Evolutionary conservation across 2,888 invertebrate genomes (phyloP).

Genomic region (Mylabris sibirica): DNA sequence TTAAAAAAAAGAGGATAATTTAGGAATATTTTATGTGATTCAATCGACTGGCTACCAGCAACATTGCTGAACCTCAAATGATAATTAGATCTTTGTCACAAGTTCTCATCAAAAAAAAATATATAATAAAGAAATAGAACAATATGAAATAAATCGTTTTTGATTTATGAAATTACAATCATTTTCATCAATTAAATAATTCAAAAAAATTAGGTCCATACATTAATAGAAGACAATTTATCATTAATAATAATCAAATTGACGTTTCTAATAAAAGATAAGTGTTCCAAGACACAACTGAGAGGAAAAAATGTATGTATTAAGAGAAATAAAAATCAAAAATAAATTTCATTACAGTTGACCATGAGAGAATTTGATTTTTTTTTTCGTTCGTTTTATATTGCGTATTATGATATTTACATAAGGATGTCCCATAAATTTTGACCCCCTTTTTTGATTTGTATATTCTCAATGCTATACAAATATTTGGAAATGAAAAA

Average conservation of each 20-base stretch:
- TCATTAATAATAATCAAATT: slow-evolving; percentile 11
- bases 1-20: slow-evolving; percentile 16
- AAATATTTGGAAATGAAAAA: not conserved
- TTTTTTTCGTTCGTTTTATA: not conserved
- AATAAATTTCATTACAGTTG: not conserved
- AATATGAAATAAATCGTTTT: not conserved
- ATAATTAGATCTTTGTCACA: slow-evolving; percentile 1
- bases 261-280: slow-evolving; percentile 1
- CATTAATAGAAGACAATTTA: not conserved
- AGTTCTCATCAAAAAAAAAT: not conserved
- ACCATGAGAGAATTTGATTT: not conserved
- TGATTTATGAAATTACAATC: not conserved
- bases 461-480: not conserved
- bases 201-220: slow-evolving; percentile 10
- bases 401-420: not conserved
- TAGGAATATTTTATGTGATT: slow-evolving; percentile 27
- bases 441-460: not conserved
- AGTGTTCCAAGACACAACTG: not conserved
- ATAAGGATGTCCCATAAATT: not conserved
- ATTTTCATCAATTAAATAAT: slow-evolving; percentile 14
- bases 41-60: slow-evolving; percentile 31
- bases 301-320: not conserved
- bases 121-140: too few relatives aligned
- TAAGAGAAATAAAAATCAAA: not conserved
- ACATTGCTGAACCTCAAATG: slow-evolving; percentile 4